Percentiles rank a stretch among this genome's conserved stretches.
phyloP scores from a whole-genome alignment of 2,888 invertebrate species.

The Philhelius pedissequus region DNA sequence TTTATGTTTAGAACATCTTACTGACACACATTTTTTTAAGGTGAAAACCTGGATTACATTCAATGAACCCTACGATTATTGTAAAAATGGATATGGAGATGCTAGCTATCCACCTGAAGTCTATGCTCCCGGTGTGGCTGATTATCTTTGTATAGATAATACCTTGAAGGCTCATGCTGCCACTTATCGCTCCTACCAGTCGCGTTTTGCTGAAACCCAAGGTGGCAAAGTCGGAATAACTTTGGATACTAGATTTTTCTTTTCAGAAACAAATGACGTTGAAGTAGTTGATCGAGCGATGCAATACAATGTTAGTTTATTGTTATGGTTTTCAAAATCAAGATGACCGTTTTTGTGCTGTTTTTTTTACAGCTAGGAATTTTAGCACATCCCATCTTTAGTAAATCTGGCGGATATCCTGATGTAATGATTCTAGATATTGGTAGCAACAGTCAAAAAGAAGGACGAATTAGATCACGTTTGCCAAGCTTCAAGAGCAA shows the following conservation, averaged over 20 bases:
- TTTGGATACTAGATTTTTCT: slow-evolving; percentile 72
- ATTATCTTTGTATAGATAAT: slow-evolving; percentile 80
- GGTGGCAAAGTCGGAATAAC: slow-evolving; percentile 75
- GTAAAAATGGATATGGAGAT: slow-evolving; percentile 79
- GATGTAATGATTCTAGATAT: slow-evolving; percentile 73
- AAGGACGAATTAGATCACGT: slow-evolving; percentile 73
- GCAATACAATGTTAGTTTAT: slow-evolving; percentile 71
- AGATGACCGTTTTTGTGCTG: not conserved
- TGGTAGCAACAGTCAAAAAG: slow-evolving; percentile 73
- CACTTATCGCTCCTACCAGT: slow-evolving; percentile 78
- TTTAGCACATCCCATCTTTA: slow-evolving; percentile 75
- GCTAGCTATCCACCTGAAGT: slow-evolving; percentile 74
- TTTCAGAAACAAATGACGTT: slow-evolving; percentile 69
- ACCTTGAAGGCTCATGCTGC: slow-evolving; percentile 81
- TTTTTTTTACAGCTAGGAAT: slow-evolving; percentile 73
- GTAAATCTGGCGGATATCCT: slow-evolving; percentile 74
- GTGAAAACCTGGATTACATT: slow-evolving; percentile 56
- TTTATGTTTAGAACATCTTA: too few species aligned
- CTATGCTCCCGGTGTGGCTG: slow-evolving; percentile 79
- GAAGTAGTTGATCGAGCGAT: slow-evolving; percentile 71
- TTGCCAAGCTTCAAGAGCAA: slow-evolving; percentile 67
- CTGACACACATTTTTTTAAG: slow-evolving; percentile 16
- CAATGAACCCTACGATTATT: slow-evolving; percentile 80
- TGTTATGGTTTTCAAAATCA: not conserved
- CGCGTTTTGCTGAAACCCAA: slow-evolving; percentile 75